Conservation (phyloP, 2,113 vertebrate genomes). For the Gymnogyps californianus region DNA sequence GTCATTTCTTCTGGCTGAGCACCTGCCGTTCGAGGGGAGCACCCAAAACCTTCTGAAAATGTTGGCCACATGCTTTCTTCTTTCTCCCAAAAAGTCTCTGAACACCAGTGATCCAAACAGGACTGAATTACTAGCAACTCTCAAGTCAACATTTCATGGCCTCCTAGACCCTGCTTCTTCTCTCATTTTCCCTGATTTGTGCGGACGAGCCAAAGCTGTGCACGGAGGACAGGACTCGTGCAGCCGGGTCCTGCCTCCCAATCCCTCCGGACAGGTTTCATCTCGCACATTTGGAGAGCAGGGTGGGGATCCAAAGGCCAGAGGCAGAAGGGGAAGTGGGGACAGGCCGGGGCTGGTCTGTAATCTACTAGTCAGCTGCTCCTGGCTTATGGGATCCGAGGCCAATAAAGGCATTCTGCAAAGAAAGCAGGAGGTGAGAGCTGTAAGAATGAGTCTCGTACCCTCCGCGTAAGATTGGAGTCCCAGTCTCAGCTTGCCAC, state of each 20-base stretch:
- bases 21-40: background rate
- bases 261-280: background rate
- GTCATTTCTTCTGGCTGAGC: background rate
- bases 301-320: background rate
- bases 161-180: background rate
- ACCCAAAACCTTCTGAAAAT: background rate
- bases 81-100: too few relatives aligned
- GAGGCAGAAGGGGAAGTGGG: background rate
- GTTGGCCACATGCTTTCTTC: background rate
- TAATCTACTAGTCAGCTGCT: background rate
- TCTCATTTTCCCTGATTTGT: too few relatives aligned
- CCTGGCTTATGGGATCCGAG: background rate
- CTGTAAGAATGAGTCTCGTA: accelerated
- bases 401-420: background rate
- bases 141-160: background rate
- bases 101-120: background rate
- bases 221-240: accelerated
- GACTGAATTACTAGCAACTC: background rate
- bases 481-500: too few relatives aligned
- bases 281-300: background rate
- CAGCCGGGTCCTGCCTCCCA: background rate
- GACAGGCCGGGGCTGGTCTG: background rate
- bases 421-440: background rate
- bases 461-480: background rate
- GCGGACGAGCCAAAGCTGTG: accelerated